Conservation (phyloP, 2,113 vertebrate species). For the Tenrec ecaudatus region DNA sequence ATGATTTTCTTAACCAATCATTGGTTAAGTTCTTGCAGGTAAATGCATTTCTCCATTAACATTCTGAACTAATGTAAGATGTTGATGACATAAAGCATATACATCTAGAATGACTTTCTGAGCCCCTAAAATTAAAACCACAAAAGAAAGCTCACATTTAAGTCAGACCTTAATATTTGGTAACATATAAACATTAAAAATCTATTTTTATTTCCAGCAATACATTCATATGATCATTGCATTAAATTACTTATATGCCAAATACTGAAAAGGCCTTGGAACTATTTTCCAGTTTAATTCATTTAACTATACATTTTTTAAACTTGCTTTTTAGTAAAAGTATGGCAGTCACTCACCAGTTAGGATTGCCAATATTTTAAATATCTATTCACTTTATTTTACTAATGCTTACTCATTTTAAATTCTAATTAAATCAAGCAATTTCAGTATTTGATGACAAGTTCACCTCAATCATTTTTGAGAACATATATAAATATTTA, state of each 20-base stretch:
- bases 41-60: constrained; percentile 57
- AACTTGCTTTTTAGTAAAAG: constrained; percentile 55
- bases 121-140: constrained; percentile 40
- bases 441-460: constrained; percentile 59
- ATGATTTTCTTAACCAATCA: constrained; percentile 45
- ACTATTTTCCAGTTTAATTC: constrained; percentile 46
- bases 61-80: constrained; percentile 41
- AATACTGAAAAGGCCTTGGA: constrained; percentile 39
- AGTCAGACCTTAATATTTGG: constrained; percentile 47
- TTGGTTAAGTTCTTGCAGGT: not conserved
- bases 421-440: constrained; percentile 60
- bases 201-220: not conserved
- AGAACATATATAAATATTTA: constrained; percentile 63
- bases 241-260: constrained; percentile 37
- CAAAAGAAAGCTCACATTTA: constrained; percentile 38
- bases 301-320: constrained; percentile 35
- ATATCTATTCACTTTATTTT: not conserved
- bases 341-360: constrained; percentile 9
- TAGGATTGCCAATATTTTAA: constrained; percentile 31
- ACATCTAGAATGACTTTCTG: not conserved
- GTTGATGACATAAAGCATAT: not conserved
- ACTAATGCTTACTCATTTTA: constrained; percentile 46
- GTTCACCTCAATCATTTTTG: constrained; percentile 39
- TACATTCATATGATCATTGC: not conserved
- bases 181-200: constrained; percentile 20